Percentiles rank a stretch among this genome's conserved stretches.
Conservation (phyloP, 2,113 vertebrate genomes). For the Coturnix japonica region DNA sequence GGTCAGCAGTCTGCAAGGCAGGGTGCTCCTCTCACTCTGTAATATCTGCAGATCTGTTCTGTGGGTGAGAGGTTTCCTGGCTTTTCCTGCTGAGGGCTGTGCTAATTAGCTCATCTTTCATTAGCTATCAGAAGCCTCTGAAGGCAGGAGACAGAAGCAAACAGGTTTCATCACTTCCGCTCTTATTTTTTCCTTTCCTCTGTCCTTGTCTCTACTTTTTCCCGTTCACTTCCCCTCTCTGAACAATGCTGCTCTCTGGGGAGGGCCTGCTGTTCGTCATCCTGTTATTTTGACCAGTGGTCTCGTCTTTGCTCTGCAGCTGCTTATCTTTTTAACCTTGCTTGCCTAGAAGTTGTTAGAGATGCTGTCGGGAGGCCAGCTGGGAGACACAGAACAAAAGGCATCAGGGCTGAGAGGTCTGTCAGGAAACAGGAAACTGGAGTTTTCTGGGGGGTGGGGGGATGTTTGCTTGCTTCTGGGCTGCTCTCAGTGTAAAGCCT, state of each 20-base stretch:
- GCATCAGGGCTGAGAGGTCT: background rate
- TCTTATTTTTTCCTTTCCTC: slow-evolving; percentile 44
- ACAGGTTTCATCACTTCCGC: slow-evolving; percentile 55
- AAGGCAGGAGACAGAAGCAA: slow-evolving; percentile 18
- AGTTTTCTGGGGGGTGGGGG: background rate
- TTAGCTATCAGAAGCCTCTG: background rate
- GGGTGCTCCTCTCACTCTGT: background rate
- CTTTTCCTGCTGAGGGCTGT: background rate
- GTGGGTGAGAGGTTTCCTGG: background rate
- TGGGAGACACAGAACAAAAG: slow-evolving; percentile 10
- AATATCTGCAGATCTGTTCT: background rate
- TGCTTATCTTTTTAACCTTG: slow-evolving; percentile 71
- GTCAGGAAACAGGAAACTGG: slow-evolving; percentile 67
- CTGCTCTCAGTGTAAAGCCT: background rate
- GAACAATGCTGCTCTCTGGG: slow-evolving; percentile 49
- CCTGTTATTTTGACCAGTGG: slow-evolving; percentile 38
- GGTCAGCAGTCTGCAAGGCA: background rate
- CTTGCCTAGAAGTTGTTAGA: slow-evolving; percentile 19
- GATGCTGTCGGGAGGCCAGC: slow-evolving; percentile 48
- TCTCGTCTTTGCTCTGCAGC: slow-evolving; percentile 45
- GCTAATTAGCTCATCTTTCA: slow-evolving; percentile 47
- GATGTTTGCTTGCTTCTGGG: background rate
- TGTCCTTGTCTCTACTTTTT: background rate
- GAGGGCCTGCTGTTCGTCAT: slow-evolving; percentile 52
- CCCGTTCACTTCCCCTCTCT: slow-evolving; percentile 7